Conservation (phyloP, 2,888 invertebrate genomes). For the Clusia tigrina region DNA sequence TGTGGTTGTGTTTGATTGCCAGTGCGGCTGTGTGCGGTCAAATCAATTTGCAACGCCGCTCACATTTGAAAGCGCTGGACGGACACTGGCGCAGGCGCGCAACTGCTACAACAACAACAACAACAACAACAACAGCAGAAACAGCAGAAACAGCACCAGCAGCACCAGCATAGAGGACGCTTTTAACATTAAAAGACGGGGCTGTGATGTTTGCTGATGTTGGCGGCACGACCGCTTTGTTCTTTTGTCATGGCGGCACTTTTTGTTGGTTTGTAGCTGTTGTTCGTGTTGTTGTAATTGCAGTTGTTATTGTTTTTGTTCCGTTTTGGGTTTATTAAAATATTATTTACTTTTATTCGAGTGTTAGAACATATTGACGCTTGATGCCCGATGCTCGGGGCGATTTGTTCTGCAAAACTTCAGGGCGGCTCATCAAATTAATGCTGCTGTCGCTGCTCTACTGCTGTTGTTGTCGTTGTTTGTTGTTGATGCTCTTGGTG, state of each 20-base stretch:
- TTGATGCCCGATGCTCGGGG: constrained; percentile 33
- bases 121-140: not conserved
- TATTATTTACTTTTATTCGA: constrained; percentile 55
- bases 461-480: constrained; percentile 1
- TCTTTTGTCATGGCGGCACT: constrained; percentile 34
- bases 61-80: constrained; percentile 16
- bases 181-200: not conserved
- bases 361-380: constrained; percentile 41
- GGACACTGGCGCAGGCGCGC: constrained; percentile 7
- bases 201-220: not conserved
- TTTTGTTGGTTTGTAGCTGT: constrained; percentile 10
- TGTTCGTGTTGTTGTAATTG: constrained; percentile 36
- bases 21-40: constrained; percentile 46
- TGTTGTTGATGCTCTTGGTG: not conserved
- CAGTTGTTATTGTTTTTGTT: constrained; percentile 28
- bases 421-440: constrained; percentile 9
- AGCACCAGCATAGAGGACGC: not conserved
- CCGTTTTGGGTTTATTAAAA: constrained; percentile 50
- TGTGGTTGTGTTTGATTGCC: too few species aligned
- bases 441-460: not conserved
- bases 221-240: constrained; percentile 45
- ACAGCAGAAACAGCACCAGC: constrained; percentile 13
- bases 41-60: constrained; percentile 48
- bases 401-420: constrained; percentile 50
- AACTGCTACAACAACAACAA: not conserved